Percentiles rank a stretch among this genome's conserved stretches.
Conservation (phyloP, 2,113 vertebrate species). For the Eudorcas thomsonii region DNA sequence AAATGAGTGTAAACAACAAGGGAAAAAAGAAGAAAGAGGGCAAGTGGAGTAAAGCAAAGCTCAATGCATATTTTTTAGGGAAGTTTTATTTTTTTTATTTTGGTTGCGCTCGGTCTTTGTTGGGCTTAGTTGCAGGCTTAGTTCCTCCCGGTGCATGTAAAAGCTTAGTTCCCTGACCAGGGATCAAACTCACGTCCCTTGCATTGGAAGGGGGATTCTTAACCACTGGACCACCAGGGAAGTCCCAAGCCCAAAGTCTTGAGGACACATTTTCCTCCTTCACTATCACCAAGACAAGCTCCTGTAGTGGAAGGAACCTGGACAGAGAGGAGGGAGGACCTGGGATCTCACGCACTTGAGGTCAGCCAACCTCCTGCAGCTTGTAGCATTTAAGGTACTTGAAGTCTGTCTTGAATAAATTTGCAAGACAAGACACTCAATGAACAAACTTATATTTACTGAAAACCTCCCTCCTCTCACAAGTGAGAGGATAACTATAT, state of each 20-base stretch:
- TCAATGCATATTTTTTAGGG: neutral
- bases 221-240: neutral
- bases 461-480: neutral
- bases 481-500: neutral
- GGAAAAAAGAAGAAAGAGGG: too few species aligned
- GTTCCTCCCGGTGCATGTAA: rapidly evolving
- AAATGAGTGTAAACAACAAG: neutral
- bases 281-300: neutral
- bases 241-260: neutral
- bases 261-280: neutral
- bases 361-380: neutral
- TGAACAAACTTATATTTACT: neutral
- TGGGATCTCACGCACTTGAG: neutral
- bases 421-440: neutral
- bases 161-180: neutral
- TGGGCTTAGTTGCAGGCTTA: neutral
- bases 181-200: neutral
- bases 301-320: rapidly evolving
- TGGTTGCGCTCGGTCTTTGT: neutral
- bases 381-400: neutral
- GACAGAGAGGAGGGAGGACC: neutral
- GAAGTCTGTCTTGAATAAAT: neutral
- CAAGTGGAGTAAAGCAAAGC: neutral
- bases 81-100: neutral
- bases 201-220: neutral